Conservation (phyloP, 2,888 invertebrate genomes). For the Tanypteryx hageni region DNA sequence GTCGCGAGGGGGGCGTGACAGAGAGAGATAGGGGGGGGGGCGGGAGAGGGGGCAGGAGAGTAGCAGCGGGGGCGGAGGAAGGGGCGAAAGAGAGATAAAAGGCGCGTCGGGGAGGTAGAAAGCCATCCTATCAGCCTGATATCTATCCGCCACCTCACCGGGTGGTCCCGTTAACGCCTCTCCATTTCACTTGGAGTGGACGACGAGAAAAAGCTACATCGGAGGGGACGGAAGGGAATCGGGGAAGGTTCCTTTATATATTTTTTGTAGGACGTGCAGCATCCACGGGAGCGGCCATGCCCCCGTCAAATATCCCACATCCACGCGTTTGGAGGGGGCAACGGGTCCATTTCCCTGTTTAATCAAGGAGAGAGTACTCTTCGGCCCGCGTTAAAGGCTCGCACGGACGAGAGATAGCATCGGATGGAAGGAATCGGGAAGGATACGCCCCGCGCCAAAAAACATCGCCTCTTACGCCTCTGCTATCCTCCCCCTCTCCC, state of each 20-base stretch:
- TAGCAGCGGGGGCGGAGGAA: neutral
- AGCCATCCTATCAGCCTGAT: neutral
- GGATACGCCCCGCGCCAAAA: neutral
- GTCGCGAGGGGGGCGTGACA: neutral
- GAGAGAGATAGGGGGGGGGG: neutral
- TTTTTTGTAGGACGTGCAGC: neutral
- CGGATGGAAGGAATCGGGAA: constrained; percentile 11
- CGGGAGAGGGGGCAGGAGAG: neutral
- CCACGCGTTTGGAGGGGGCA: neutral
- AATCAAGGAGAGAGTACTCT: constrained; percentile 8
- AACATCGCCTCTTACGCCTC: neutral
- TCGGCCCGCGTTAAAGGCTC: too few relatives aligned
- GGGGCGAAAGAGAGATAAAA: neutral
- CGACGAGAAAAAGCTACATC: neutral
- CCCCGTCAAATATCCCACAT: constrained; percentile 7
- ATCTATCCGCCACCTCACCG: neutral
- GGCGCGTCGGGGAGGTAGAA: neutral
- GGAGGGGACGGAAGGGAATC: neutral
- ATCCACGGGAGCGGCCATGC: neutral
- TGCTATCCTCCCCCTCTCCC: neutral
- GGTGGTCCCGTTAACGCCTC: neutral
- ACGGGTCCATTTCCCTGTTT: constrained; percentile 28
- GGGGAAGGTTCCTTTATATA: neutral
- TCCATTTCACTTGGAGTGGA: neutral
- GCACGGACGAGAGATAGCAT: neutral